A percentile compares a stretch with the other conserved stretches of the same genome.
These are phyloP conservation scores for Cartodere bifasciata DNA, from an alignment of 2,888 invertebrate genomes.

Conservation along the genomic window DNA sequence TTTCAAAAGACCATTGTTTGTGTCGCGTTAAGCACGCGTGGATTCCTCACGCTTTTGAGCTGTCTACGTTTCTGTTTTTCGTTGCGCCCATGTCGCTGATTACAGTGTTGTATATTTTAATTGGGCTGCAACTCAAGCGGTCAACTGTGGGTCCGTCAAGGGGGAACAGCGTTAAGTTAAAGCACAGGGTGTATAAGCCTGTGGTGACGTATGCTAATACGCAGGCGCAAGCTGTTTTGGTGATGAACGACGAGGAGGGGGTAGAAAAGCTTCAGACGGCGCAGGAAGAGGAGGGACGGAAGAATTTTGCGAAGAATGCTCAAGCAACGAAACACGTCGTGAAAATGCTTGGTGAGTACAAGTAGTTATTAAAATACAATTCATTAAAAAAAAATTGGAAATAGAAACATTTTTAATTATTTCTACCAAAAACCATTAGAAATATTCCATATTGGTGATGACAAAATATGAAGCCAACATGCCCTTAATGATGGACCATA, in stretches of 20 bases:
- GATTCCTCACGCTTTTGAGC: constrained; percentile 37
- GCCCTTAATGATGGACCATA: no score
- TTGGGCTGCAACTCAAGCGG: constrained; percentile 33
- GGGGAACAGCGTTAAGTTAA: constrained; percentile 30
- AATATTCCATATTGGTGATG: no score
- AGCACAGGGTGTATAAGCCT: constrained; percentile 24
- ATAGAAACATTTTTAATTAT: no score
- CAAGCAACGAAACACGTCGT: constrained; percentile 37
- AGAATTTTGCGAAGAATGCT: constrained; percentile 32
- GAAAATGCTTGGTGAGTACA: constrained; percentile 49
- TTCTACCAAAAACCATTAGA: no score
- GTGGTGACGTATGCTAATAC: constrained; percentile 18
- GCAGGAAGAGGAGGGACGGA: constrained; percentile 31
- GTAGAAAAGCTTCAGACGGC: constrained; percentile 14
- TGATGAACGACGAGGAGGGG: constrained; percentile 16
- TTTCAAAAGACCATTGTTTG: constrained; percentile 27
- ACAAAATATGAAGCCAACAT: no score
- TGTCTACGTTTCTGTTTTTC: constrained; percentile 46
- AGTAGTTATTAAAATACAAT: no score
- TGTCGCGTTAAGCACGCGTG: constrained; percentile 30
- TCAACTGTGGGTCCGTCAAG: constrained; percentile 27
- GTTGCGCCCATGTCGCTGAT: constrained; percentile 47
- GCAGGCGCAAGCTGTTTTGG: constrained; percentile 18
- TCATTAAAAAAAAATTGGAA: no score
- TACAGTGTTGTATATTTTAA: constrained; percentile 40